Percentiles rank a stretch among this genome's conserved stretches.
Evolutionary conservation across 2,113 vertebrate genomes (phyloP).

Genomic region (Anarrhichthys ocellatus): DNA sequence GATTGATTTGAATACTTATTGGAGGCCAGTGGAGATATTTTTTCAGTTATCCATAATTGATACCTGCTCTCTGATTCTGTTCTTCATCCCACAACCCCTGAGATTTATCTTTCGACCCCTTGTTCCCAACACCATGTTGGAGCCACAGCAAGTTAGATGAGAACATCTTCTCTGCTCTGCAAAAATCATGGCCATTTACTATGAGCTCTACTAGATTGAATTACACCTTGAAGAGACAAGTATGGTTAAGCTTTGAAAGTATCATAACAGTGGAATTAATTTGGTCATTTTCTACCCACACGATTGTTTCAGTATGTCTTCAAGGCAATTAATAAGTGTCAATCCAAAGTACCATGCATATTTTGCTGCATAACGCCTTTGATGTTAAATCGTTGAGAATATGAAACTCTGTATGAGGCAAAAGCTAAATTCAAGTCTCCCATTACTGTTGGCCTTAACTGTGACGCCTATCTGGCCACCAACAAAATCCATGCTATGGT

Average conservation of each 20-base stretch:
- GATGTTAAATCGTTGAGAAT: slow-evolving; percentile 31
- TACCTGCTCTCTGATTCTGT: neutral
- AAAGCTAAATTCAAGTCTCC: slow-evolving; percentile 31
- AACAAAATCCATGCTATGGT: slow-evolving; percentile 48
- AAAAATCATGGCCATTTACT: neutral
- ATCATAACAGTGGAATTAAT: neutral
- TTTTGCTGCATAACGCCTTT: slow-evolving; percentile 10
- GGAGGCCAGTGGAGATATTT: neutral
- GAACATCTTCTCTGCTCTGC: neutral
- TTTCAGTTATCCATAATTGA: neutral
- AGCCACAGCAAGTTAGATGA: neutral
- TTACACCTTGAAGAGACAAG: neutral
- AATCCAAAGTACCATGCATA: neutral
- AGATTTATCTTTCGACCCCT: neutral
- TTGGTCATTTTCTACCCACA: neutral
- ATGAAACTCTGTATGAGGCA: slow-evolving; percentile 27
- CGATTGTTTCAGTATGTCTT: neutral
- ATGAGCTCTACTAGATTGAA: neutral
- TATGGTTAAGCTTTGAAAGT: neutral
- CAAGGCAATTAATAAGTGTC: neutral
- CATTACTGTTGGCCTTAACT: slow-evolving; percentile 17
- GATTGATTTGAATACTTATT: neutral
- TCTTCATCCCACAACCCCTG: neutral
- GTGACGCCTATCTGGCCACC: slow-evolving; percentile 40
- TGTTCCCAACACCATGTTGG: rapidly evolving